These are phyloP conservation scores for Ptychobarbus kaznakovi DNA, from an alignment of 2,797 vertebrate genomes.

Conservation along the genomic window DNA sequence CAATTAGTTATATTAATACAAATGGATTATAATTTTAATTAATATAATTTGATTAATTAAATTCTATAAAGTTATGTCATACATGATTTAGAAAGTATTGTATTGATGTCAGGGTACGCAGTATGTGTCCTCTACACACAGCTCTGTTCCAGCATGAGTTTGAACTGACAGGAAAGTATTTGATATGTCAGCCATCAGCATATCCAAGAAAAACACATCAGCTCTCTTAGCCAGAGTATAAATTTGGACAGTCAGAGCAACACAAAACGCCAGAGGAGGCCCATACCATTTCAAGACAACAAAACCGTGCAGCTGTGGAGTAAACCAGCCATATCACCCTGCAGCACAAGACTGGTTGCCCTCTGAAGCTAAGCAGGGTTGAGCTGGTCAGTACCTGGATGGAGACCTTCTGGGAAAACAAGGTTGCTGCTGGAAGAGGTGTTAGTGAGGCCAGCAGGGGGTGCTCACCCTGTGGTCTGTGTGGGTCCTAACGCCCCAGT, in stretches of 20 bases:
- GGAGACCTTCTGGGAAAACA: too few relatives aligned
- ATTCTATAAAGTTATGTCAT: background rate
- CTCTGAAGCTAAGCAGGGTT: too few relatives aligned
- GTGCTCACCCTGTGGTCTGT: too few relatives aligned
- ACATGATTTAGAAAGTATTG: background rate
- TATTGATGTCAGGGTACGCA: background rate
- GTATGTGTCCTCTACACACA: background rate
- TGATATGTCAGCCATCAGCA: conserved; percentile 47
- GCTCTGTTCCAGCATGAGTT: background rate
- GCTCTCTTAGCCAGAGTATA: conserved; percentile 38
- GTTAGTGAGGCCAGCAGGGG: too few relatives aligned
- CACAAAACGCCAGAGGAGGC: background rate
- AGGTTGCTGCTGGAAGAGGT: too few relatives aligned
- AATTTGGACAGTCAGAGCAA: conserved; percentile 45
- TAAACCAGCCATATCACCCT: background rate
- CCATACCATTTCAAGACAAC: conserved; percentile 42
- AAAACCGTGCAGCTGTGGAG: conserved; percentile 5
- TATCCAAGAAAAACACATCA: conserved; percentile 52
- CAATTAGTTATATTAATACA: background rate
- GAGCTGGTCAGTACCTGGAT: too few relatives aligned
- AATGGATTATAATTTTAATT: background rate
- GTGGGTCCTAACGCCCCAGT: too few relatives aligned
- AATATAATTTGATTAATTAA: background rate
- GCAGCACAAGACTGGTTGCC: too few relatives aligned
- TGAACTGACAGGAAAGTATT: conserved; percentile 31